Percentiles rank a stretch among this genome's conserved stretches.
Evolutionary conservation across 1,140 invertebrate species (phyloP).

Genomic region (Odontomachus brunneus): DNA sequence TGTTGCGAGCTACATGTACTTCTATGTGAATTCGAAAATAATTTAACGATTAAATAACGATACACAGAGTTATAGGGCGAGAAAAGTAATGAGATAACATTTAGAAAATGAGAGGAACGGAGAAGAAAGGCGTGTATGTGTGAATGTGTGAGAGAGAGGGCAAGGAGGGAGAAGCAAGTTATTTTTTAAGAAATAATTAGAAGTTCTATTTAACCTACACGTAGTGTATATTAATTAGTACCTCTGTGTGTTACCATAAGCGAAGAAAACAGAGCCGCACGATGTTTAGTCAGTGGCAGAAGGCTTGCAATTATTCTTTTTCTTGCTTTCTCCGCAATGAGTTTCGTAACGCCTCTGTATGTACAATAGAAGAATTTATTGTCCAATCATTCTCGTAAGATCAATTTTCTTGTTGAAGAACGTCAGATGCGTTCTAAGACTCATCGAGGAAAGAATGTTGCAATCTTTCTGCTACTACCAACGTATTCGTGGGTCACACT

Average conservation of each 20-base stretch:
- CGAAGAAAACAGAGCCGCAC: conserved; percentile 15
- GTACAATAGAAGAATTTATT: too few species aligned
- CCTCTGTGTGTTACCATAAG: conserved; percentile 68
- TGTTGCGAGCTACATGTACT: conserved; percentile 61
- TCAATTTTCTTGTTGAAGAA: background rate
- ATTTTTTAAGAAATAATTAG: conserved; percentile 76
- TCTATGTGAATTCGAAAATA: conserved; percentile 58
- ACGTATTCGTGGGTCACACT: conserved; percentile 29
- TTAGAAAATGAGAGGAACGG: conserved; percentile 28
- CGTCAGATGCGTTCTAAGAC: too few species aligned
- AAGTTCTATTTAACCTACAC: conserved; percentile 73
- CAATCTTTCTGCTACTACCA: too few species aligned
- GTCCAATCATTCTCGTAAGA: background rate
- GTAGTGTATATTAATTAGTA: conserved; percentile 70
- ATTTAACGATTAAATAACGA: conserved; percentile 27
- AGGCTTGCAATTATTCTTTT: too few species aligned
- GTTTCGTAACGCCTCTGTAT: too few species aligned
- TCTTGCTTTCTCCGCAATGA: too few species aligned
- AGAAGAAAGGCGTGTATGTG: background rate
- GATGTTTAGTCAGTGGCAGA: too few species aligned
- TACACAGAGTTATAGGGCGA: conserved; percentile 24
- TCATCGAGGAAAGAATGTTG: too few species aligned
- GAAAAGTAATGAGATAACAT: conserved; percentile 21
- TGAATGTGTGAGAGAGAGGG: too few species aligned
- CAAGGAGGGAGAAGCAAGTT: conserved; percentile 46